Conservation (phyloP, 1,140 invertebrate genomes). For the Drosophila gunungcola region DNA sequence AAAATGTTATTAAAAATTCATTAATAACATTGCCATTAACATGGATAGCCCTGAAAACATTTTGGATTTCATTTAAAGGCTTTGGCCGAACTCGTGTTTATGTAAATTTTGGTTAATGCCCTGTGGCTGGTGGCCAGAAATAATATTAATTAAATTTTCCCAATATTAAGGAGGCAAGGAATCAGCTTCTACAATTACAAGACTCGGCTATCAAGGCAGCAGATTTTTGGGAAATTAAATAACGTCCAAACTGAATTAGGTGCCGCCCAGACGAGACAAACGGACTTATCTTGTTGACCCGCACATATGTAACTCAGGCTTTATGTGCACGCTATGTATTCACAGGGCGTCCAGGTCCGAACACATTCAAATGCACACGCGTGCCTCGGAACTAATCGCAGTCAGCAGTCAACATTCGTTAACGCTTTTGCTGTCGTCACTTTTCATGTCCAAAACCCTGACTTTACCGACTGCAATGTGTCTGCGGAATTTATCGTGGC, state of each 20-base stretch:
- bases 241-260: slow-evolving; percentile 46
- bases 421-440: slow-evolving; percentile 57
- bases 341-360: slow-evolving; percentile 30
- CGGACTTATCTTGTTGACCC: slow-evolving; percentile 21
- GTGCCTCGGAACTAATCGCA: slow-evolving; percentile 56
- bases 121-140: slow-evolving; percentile 6
- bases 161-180: slow-evolving; percentile 18
- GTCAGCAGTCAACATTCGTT: slow-evolving; percentile 32
- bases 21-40: slow-evolving; percentile 25
- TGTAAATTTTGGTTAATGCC: slow-evolving; percentile 28
- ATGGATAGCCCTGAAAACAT: slow-evolving; percentile 24
- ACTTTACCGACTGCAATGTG: slow-evolving; percentile 13
- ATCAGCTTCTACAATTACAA: slow-evolving; percentile 18
- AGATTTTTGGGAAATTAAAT: slow-evolving; percentile 34
- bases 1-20: slow-evolving; percentile 21
- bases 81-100: slow-evolving; percentile 2
- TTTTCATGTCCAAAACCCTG: slow-evolving; percentile 61
- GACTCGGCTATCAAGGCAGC: slow-evolving; percentile 7
- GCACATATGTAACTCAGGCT: slow-evolving; percentile 26
- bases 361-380: slow-evolving; percentile 56
- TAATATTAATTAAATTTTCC: slow-evolving; percentile 43
- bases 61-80: slow-evolving; percentile 21
- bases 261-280: slow-evolving; percentile 41
- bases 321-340: slow-evolving; percentile 29
- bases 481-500: slow-evolving; percentile 53